Evolutionary conservation across 2,113 vertebrate species (phyloP).

Genomic region (Pseudorasbora parva): DNA sequence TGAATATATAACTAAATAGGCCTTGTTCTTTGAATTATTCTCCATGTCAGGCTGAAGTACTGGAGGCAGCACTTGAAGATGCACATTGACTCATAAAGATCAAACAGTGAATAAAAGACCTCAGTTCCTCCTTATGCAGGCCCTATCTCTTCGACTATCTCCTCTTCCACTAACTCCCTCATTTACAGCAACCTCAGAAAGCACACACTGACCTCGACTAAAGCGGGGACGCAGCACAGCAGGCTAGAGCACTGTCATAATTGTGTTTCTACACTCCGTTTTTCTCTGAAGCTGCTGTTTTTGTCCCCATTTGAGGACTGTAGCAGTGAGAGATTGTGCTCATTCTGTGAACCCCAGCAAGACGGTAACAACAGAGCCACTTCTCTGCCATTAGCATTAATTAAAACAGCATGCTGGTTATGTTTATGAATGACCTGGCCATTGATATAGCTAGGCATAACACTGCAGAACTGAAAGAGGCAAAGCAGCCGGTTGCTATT

Average conservation of each 20-base stretch:
- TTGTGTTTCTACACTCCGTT: conserved; percentile 20
- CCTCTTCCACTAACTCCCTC: conserved; percentile 29
- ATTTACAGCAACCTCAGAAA: conserved; percentile 54
- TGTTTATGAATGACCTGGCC: conserved; percentile 49
- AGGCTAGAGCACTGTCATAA: conserved; percentile 23
- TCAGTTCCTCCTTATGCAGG: conserved; percentile 55
- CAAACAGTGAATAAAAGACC: conserved; percentile 46
- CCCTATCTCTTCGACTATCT: conserved; percentile 31
- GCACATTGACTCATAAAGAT: conserved; percentile 10
- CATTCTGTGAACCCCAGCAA: conserved; percentile 29
- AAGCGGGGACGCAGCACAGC: conserved; percentile 7
- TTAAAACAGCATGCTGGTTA: conserved; percentile 66
- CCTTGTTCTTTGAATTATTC: neutral
- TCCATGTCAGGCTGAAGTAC: conserved; percentile 18
- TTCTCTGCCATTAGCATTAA: conserved; percentile 57
- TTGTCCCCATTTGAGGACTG: neutral
- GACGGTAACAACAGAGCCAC: conserved; percentile 55
- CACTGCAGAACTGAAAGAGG: conserved; percentile 1
- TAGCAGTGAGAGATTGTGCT: conserved; percentile 22
- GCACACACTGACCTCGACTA: conserved; percentile 55
- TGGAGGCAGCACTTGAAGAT: neutral
- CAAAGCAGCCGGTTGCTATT: conserved; percentile 31
- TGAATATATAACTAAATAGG: conserved; percentile 5
- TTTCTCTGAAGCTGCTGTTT: conserved; percentile 29
- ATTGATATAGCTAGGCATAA: conserved; percentile 28